These are phyloP conservation scores for Macaria notata DNA, from an alignment of 2,888 invertebrate genomes.

Conservation along the genomic window DNA sequence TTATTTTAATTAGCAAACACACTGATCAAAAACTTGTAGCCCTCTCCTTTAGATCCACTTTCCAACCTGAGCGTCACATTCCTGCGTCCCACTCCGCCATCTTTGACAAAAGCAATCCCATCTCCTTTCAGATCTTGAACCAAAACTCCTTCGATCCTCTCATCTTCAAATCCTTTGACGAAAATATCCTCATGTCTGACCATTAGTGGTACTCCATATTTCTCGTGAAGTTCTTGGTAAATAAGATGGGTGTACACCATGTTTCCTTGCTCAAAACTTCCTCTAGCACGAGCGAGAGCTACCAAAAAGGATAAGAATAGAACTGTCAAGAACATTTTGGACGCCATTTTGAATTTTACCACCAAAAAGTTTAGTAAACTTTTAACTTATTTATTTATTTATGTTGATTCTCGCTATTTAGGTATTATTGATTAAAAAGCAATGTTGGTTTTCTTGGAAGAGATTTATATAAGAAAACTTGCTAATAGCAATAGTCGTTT, in stretches of 20 bases:
- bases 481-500: too few species aligned
- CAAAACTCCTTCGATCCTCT: slow-evolving; percentile 16
- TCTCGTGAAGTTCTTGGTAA: slow-evolving; percentile 12
- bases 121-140: slow-evolving; percentile 19
- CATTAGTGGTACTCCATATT: slow-evolving; percentile 9
- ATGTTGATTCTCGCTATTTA: too few species aligned
- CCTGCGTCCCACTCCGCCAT: slow-evolving; percentile 8
- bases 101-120: slow-evolving; percentile 8
- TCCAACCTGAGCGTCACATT: slow-evolving; percentile 16
- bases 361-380: neutral
- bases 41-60: slow-evolving; percentile 8
- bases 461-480: too few species aligned
- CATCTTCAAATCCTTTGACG: slow-evolving; percentile 6
- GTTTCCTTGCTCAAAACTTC: slow-evolving; percentile 11
- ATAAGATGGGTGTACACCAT: slow-evolving; percentile 4
- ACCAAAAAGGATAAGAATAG: slow-evolving; percentile 2
- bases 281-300: neutral
- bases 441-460: too few species aligned
- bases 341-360: slow-evolving; percentile 6
- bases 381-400: too few species aligned
- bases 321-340: slow-evolving; percentile 4
- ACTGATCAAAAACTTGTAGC: slow-evolving; percentile 15
- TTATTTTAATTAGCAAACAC: slow-evolving; percentile 13
- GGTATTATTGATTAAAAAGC: too few species aligned
- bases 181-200: slow-evolving; percentile 9